Evolutionary conservation across 2,113 vertebrate genomes (phyloP).

Genomic region (Strigops habroptila): DNA sequence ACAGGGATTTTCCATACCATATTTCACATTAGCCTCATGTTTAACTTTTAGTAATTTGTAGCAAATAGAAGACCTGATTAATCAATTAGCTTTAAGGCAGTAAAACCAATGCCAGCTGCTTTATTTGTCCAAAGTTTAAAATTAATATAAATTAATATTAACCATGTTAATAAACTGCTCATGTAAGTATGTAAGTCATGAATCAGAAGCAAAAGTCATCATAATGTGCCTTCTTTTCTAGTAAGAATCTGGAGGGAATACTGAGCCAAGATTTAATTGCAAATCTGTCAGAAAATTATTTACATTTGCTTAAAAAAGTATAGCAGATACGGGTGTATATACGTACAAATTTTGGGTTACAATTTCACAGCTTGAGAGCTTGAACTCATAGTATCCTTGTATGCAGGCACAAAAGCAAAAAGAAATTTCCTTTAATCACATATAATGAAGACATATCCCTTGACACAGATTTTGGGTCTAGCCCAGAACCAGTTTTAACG

Average conservation of each 20-base stretch:
- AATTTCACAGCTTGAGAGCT: background rate
- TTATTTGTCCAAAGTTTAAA: background rate
- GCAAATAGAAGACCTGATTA: background rate
- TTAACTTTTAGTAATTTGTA: background rate
- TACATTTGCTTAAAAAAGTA: background rate
- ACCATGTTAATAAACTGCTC: background rate
- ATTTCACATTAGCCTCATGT: background rate
- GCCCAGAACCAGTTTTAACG: background rate
- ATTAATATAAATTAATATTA: background rate
- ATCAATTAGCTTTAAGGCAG: background rate
- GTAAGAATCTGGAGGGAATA: background rate
- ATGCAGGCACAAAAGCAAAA: background rate
- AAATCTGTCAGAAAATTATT: background rate
- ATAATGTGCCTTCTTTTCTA: background rate
- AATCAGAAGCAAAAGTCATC: background rate
- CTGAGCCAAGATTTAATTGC: background rate
- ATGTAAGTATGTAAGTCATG: background rate
- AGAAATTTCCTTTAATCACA: background rate
- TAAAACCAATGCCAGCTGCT: background rate
- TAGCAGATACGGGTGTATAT: background rate
- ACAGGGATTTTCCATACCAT: background rate
- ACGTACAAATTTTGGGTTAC: background rate
- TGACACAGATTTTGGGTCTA: background rate
- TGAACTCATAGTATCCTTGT: background rate
- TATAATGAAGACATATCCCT: background rate